phyloP scores from a whole-genome alignment of 2,113 vertebrate genomes.

The Cyrtonyx montezumae region DNA sequence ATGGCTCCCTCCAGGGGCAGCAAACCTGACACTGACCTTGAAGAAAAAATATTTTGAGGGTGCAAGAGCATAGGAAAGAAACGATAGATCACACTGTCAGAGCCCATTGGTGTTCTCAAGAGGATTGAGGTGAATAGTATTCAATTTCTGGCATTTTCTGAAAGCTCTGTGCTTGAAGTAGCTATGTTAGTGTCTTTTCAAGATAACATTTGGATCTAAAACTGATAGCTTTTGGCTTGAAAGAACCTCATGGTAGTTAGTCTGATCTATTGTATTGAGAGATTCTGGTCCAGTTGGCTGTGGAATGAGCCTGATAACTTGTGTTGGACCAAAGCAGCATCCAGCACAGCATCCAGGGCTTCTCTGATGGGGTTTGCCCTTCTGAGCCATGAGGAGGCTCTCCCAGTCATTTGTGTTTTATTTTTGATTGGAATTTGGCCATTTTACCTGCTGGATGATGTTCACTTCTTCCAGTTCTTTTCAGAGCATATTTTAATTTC shows the following conservation, averaged over 20 bases:
- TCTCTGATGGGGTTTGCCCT: background rate
- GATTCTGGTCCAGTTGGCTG: background rate
- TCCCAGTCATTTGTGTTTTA: background rate
- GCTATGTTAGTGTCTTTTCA: background rate
- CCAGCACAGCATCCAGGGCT: background rate
- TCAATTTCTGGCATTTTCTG: background rate
- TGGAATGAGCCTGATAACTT: background rate
- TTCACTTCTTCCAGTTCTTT: background rate
- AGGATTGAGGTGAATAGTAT: background rate
- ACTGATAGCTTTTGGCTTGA: background rate
- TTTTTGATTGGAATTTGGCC: background rate
- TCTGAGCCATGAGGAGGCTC: background rate
- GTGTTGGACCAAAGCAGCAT: background rate
- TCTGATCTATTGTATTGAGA: background rate
- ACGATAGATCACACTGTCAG: background rate
- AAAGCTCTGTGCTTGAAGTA: background rate
- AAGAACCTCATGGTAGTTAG: background rate
- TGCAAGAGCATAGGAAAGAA: background rate
- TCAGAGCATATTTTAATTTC: background rate
- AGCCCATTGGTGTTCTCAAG: background rate
- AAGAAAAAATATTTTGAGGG: background rate
- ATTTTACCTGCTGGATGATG: background rate
- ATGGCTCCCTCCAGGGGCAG: background rate
- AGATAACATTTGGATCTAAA: background rate
- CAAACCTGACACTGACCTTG: rapidly evolving